phyloP scores from a whole-genome alignment of 2,797 vertebrate genomes.

The Urocyon cinereoargenteus region DNA sequence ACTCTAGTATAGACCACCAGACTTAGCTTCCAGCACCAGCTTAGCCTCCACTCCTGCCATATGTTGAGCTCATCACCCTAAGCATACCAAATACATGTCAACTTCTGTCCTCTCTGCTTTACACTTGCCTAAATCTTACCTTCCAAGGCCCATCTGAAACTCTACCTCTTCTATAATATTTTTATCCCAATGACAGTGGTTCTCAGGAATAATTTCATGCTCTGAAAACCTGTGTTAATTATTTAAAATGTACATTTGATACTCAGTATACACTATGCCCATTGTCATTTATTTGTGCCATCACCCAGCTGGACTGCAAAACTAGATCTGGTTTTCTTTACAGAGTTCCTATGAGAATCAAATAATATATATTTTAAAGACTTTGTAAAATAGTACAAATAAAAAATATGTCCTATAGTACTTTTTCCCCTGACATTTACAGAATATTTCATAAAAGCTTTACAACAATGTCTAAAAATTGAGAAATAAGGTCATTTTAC shows the following conservation, averaged over 20 bases:
- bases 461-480: background rate
- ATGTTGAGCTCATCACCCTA: background rate
- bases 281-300: background rate
- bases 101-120: background rate
- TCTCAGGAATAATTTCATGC: background rate
- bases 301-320: background rate
- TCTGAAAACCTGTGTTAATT: background rate
- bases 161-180: background rate
- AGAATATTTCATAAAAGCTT: conserved; percentile 25
- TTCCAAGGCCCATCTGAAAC: background rate
- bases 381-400: background rate
- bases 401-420: background rate
- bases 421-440: background rate
- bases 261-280: background rate
- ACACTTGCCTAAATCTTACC: background rate
- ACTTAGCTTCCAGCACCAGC: background rate
- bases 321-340: background rate
- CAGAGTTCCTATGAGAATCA: background rate
- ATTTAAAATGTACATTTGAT: background rate
- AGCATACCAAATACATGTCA: background rate
- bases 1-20: background rate
- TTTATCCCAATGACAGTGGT: background rate
- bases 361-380: background rate
- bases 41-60: background rate
- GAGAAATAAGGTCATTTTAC: background rate